Evolutionary conservation across 2,888 invertebrate species (phyloP), one percentile per base, ranked within the genome.

Genomic region (Chromoteleia sp.): DNA sequence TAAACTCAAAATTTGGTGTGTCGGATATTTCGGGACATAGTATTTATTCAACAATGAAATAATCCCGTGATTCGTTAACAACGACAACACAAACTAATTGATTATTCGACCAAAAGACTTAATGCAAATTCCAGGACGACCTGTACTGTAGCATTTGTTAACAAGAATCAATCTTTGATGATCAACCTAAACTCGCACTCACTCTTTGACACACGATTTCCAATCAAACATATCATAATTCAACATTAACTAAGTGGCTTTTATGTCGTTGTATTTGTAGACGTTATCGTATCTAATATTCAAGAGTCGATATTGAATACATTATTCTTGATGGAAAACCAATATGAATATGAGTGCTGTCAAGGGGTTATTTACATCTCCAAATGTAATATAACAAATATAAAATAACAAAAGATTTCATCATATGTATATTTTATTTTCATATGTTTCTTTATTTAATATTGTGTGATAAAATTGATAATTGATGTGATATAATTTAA

Each of bases 191-290:
- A 56, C 33, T 56, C 15, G 54, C 19, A 43, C 8, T 33, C 17
- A 41, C 52, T 67, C 52, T 54, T 39, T 52, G 39, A 50, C 33
- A 25, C 15, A 25, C 50, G 52, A 39, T 25, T 41, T 29, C 19
- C 25, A 65, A 39, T 54, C 19, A 52, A 30, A 67, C 67, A 14
- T 39, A 30, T 25, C 41, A 29, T 33, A 54, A 54, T 67, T 67
- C 25, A 29, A n/a, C 10, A 15, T 67, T 29, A 50, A 50, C 14
- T 48, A 52, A 67, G 52, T 67, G 52, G 67, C 41, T 30, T 54
- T 33, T 45, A 41, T 39, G 21, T 39, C 8, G 15, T 15, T 43
- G 33, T 17, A n/a, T 45, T 12, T 30, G 1, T 33, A 30, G 19
- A 17, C 33, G 30, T 45, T 30, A 15, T 30, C 5, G 17, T 7